Evolutionary conservation across 2,113 vertebrate species (phyloP), one percentile per base, ranked within the genome.

Genomic region (Perca schrenkii): DNA sequence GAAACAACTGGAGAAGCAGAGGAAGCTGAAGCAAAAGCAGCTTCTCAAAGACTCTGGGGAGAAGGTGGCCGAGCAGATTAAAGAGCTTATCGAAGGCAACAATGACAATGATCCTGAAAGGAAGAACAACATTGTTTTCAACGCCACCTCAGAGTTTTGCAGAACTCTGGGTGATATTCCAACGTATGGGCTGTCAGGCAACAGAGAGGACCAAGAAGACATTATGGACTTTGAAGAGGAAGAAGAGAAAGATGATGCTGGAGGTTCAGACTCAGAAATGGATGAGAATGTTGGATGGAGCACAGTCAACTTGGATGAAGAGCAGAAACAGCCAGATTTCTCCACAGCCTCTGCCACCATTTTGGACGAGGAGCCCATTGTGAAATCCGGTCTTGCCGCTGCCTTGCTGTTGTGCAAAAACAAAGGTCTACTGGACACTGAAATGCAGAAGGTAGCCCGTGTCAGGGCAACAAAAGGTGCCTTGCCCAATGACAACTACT

Each of bases 241-340:
- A 0, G 94, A 96, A 4, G 97, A 97, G 54, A 95, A 95, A 72
- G 96, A 96, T 0, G 96, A 96, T 13, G 96, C 92, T 0, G 96
- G 94, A 0, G 96, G 90, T 52, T 96, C 91, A 0, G 96, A 97
- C 15, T 96, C 96, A 0, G 97, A 98, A 0, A 93, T 92, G 11
- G 97, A 98, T 63, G 97, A 98, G 58, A 97, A 97, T 58, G 77
- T 97, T 0, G 97, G 97, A 53, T 98, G 97, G 97, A 98, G 97
- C 88, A 97, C 94, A 0, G 97, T 98, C 57, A 98, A 98, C 90
- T 82, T 98, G 93, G 97, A 98, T 0, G 91, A 97, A 83, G 97
- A 98, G 52, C 95, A 96, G 90, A 96, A 96, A 85, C 95, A 95
- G 22, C 93, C 96, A 1, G 97, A 98, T 13, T 97, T 97, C 62